Evolutionary conservation across 2,797 vertebrate species (phyloP).

Genomic region (Podarcis lilfordi): DNA sequence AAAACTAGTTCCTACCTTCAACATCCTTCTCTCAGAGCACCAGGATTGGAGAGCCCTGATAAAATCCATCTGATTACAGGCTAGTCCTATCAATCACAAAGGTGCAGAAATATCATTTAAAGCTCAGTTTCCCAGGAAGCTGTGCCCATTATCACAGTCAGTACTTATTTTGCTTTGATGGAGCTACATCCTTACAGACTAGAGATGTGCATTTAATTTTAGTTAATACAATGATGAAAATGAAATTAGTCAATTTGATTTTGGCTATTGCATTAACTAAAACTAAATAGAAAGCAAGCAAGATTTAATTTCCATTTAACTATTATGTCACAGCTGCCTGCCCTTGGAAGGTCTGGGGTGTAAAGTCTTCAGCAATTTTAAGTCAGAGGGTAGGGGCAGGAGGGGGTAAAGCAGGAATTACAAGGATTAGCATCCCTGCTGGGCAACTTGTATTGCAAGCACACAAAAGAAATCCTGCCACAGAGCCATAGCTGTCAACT

Average conservation of each 20-base stretch:
- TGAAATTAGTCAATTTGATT: neutral
- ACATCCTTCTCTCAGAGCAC: no score
- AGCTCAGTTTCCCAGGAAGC: neutral
- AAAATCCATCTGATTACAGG: no score
- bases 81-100: no score
- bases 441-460: neutral
- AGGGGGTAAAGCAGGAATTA: neutral
- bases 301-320: neutral
- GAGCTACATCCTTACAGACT: neutral
- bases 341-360: no score
- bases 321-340: neutral
- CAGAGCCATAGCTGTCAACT: neutral
- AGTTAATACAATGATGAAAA: neutral
- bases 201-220: neutral
- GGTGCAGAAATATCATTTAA: neutral
- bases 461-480: neutral
- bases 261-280: neutral
- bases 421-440: neutral
- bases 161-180: neutral
- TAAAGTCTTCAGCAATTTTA: neutral
- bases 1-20: no score
- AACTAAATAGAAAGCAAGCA: neutral
- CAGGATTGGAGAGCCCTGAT: no score
- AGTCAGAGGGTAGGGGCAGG: neutral
- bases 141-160: neutral